Evolutionary conservation across 2,797 vertebrate genomes (phyloP).

Genomic region (Amazonetta brasiliensis): DNA sequence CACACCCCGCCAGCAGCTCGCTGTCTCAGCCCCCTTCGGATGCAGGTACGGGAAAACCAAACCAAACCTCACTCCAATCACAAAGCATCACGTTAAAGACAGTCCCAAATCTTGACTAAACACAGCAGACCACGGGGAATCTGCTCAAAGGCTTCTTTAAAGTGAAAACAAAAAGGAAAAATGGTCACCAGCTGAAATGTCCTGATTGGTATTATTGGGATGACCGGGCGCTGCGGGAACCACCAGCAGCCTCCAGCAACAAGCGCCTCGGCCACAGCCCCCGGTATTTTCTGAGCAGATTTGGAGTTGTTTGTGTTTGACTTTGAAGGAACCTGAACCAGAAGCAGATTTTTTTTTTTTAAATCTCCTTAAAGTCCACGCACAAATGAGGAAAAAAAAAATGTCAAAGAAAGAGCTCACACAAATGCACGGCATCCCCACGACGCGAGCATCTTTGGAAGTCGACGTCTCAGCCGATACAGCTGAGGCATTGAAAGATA

Average conservation of each 20-base stretch:
- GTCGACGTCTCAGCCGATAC: background rate
- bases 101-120: constrained; percentile 48
- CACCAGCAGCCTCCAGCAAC: background rate
- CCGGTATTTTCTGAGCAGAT: background rate
- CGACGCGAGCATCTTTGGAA: constrained; percentile 40
- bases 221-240: background rate
- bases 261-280: fast-evolving
- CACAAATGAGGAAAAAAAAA: background rate
- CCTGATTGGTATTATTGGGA: background rate
- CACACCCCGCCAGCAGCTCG: background rate
- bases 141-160: background rate
- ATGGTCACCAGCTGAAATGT: constrained; percentile 8
- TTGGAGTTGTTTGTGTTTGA: fast-evolving
- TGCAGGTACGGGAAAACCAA: constrained; percentile 36
- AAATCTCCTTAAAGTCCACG: constrained; percentile 14
- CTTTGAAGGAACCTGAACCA: constrained; percentile 16
- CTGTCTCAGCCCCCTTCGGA: background rate
- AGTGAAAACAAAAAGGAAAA: background rate
- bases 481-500: constrained; percentile 26
- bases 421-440: background rate
- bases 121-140: background rate
- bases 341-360: background rate
- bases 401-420: constrained; percentile 1
- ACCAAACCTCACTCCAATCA: constrained; percentile 38
- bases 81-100: background rate